These are phyloP conservation scores for Lagorchestes hirsutus DNA, from an alignment of 2,797 vertebrate genomes.

Conservation along the genomic window DNA sequence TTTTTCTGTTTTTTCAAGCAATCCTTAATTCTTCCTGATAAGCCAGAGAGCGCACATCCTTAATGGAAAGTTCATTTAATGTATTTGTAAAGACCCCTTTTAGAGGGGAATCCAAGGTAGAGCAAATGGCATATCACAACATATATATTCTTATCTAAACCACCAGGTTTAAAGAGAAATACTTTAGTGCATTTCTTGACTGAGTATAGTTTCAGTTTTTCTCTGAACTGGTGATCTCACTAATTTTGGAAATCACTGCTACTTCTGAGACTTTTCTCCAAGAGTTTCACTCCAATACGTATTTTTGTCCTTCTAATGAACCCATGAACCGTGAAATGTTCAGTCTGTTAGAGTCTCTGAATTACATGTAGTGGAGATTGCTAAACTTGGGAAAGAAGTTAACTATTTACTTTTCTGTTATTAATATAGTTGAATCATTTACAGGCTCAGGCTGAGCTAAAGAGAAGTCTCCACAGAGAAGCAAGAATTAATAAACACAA, in stretches of 20 bases:
- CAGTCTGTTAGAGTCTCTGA: background rate
- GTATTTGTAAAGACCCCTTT: background rate
- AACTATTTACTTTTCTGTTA: background rate
- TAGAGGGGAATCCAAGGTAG: background rate
- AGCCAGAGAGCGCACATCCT: background rate
- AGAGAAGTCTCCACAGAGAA: conserved; percentile 81
- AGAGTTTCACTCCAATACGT: background rate
- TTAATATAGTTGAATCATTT: conserved; percentile 71
- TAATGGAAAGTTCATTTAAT: background rate
- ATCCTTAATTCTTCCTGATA: background rate
- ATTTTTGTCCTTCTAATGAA: background rate
- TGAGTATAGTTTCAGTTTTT: background rate
- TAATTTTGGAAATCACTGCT: background rate
- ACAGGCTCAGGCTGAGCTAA: conserved; percentile 83
- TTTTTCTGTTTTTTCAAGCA: background rate
- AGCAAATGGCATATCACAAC: background rate
- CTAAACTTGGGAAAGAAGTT: background rate
- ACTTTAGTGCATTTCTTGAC: conserved; percentile 6
- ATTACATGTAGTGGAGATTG: background rate
- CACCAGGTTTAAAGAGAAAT: background rate
- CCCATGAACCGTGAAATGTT: background rate
- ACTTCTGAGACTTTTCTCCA: background rate
- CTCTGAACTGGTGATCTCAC: background rate
- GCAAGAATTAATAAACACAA: conserved; percentile 78
- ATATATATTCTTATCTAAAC: background rate